A percentile compares a stretch with the other conserved stretches of the same genome.
phyloP scores from a whole-genome alignment of 1,140 invertebrate genomes.

The Sweltsa coloradensis region DNA sequence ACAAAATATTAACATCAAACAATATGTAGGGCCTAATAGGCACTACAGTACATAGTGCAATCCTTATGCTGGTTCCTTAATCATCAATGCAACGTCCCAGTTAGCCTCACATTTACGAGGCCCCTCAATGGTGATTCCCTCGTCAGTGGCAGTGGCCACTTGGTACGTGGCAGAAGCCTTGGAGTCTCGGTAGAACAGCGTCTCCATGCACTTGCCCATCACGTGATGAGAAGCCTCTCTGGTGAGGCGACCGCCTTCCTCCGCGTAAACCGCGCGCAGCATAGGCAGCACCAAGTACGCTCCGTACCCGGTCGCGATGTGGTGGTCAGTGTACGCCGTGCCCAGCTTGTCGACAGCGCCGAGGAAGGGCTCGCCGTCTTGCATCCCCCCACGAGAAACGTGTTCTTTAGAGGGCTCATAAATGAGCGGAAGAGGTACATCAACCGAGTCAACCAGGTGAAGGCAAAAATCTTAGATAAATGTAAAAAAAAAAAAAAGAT shows the following conservation, averaged over 20 bases:
- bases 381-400: conserved; percentile 75
- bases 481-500: too few relatives aligned
- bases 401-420: conserved; percentile 94
- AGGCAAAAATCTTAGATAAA: too few relatives aligned
- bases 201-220: conserved; percentile 70
- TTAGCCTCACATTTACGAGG: too few relatives aligned
- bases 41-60: too few relatives aligned
- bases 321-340: conserved; percentile 71
- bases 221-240: conserved; percentile 58
- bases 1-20: too few relatives aligned
- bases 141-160: too few relatives aligned
- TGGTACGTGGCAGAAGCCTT: conserved; percentile 66
- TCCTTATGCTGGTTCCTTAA: too few relatives aligned
- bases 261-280: conserved; percentile 60
- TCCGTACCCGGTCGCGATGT: conserved; percentile 81
- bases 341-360: conserved; percentile 88
- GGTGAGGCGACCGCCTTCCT: conserved; percentile 40
- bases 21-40: too few relatives aligned
- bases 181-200: conserved; percentile 85
- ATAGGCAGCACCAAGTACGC: conserved; percentile 77
- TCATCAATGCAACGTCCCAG: too few relatives aligned
- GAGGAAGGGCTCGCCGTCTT: conserved; percentile 58
- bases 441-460: conserved; percentile 87
- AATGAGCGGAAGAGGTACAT: conserved; percentile 84
- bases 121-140: too few relatives aligned